Evolutionary conservation across 1,140 invertebrate species (phyloP).

Genomic region (Armadillidium nasatum): DNA sequence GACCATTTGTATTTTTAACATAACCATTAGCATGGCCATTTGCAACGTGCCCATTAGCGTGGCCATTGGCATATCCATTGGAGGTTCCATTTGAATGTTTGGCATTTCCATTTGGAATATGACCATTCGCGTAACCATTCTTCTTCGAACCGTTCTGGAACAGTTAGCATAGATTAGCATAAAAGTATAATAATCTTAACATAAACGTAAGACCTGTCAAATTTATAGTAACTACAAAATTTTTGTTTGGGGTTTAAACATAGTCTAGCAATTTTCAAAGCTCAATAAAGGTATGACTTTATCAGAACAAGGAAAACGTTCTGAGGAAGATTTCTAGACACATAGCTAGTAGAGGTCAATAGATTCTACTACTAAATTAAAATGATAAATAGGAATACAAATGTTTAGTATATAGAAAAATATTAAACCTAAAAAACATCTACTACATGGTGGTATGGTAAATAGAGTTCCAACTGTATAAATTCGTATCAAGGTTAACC

Average conservation of each 20-base stretch:
- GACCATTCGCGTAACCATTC: slow-evolving; percentile 38
- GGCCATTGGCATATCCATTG: slow-evolving; percentile 54
- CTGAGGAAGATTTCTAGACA: too few species aligned
- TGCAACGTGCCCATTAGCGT: slow-evolving; percentile 57
- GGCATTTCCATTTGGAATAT: slow-evolving; percentile 51
- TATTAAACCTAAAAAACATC: too few species aligned
- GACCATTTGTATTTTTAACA: slow-evolving; percentile 47
- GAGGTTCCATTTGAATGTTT: slow-evolving; percentile 49
- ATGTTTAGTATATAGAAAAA: too few species aligned
- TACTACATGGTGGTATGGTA: too few species aligned
- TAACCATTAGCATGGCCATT: slow-evolving; percentile 63
- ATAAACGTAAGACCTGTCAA: slow-evolving; percentile 47
- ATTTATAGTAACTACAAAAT: slow-evolving; percentile 47
- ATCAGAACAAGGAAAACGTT: too few species aligned
- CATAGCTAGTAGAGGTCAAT: too few species aligned
- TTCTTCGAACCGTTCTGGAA: slow-evolving; percentile 47
- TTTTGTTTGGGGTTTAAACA: background rate
- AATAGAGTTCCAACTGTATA: too few species aligned
- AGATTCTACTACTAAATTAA: too few species aligned
- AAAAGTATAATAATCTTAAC: background rate
- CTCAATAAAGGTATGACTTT: too few species aligned
- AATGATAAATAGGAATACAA: too few species aligned
- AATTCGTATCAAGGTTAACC: too few species aligned
- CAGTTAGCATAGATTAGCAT: slow-evolving; percentile 29
- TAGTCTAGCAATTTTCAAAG: background rate